phyloP scores from a whole-genome alignment of 2,797 vertebrate genomes.

The Tenualosa ilisha region DNA sequence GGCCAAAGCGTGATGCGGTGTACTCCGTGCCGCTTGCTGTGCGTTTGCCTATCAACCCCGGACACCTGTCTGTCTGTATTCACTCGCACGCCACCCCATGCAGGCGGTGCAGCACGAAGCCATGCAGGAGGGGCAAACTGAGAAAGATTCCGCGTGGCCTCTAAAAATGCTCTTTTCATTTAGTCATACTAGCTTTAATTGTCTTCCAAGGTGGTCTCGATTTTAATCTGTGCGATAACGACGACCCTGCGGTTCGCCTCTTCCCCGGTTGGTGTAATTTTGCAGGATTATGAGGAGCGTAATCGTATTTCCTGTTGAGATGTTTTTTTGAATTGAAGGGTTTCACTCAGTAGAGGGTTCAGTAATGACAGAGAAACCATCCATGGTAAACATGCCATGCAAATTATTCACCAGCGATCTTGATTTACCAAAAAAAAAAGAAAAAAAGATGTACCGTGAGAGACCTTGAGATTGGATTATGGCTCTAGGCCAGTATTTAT shows the following conservation, averaged over 20 bases:
- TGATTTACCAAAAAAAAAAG: not conserved
- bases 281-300: not conserved
- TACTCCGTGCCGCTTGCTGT: not conserved
- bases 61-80: slow-evolving; percentile 9
- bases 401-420: not conserved
- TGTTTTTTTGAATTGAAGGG: slow-evolving; percentile 11
- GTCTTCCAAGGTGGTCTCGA: not conserved
- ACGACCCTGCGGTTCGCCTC: not conserved
- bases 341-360: not conserved
- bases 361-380: not conserved
- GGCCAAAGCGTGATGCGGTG: not conserved
- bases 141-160: not conserved
- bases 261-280: not conserved
- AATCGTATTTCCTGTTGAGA: not conserved
- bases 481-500: not conserved
- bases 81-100: not conserved
- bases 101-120: not conserved
- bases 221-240: not conserved
- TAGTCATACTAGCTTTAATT: not conserved
- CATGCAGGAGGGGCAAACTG: not conserved
- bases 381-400: not conserved
- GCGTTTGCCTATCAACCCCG: not conserved
- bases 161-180: not conserved
- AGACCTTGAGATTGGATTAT: not conserved
- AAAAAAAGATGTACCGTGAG: not conserved